Evolutionary conservation across 2,888 invertebrate species (phyloP).

Genomic region (Elegia similella): DNA sequence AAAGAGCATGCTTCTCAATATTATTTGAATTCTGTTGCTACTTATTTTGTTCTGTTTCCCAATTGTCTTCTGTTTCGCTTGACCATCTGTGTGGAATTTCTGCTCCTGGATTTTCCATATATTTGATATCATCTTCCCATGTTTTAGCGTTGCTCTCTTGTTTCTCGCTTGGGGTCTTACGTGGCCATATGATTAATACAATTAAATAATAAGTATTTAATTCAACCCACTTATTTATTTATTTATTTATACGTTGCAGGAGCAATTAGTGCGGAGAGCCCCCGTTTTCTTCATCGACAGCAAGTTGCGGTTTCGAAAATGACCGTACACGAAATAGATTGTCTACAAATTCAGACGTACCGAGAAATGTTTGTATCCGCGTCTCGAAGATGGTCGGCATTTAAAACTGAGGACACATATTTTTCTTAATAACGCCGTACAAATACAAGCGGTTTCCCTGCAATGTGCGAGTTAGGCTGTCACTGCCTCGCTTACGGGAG

Average conservation of each 20-base stretch:
- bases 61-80: no score
- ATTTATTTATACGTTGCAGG: neutral
- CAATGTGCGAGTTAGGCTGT: constrained; percentile 3
- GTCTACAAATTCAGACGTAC: no score
- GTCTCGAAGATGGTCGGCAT: no score
- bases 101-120: no score
- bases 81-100: no score
- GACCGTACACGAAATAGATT: no score
- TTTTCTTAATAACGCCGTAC: neutral
- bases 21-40: no score
- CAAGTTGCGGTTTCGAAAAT: no score
- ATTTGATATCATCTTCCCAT: neutral
- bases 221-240: neutral
- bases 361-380: no score
- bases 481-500: constrained; percentile 22
- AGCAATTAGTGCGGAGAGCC: neutral
- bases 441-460: neutral
- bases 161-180: neutral
- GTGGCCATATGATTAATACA: neutral
- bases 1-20: neutral
- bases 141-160: neutral
- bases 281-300: no score
- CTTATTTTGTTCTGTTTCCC: no score
- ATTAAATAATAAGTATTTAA: neutral
- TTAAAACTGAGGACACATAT: neutral